A percentile compares a stretch with the other conserved stretches of the same genome.
These are phyloP conservation scores for Drosophila nikananu DNA, from an alignment of 1,140 invertebrate genomes.

Conservation along the genomic window DNA sequence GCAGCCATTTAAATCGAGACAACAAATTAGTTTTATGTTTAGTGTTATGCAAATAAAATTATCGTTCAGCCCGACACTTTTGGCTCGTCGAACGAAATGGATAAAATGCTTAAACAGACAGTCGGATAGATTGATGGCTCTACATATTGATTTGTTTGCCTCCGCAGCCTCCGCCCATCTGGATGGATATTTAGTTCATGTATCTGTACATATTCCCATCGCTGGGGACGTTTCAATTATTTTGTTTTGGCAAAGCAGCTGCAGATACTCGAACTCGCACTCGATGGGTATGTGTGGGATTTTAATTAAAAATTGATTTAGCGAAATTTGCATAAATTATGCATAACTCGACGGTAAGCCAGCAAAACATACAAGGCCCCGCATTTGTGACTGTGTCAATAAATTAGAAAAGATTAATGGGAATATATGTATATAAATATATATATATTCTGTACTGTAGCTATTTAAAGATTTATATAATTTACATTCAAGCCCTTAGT, in stretches of 20 bases:
- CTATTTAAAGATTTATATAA: constrained; percentile 67
- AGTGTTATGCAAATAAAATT: constrained; percentile 70
- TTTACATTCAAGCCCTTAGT: constrained; percentile 4
- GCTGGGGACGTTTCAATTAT: constrained; percentile 48
- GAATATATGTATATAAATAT: constrained; percentile 55
- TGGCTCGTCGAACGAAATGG: constrained; percentile 41
- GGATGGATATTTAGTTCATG: not conserved
- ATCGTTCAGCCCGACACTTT: constrained; percentile 58
- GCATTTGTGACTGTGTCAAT: constrained; percentile 65
- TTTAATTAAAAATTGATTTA: constrained; percentile 84
- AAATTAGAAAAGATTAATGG: constrained; percentile 82
- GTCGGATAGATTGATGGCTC: constrained; percentile 47
- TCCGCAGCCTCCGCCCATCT: constrained; percentile 16
- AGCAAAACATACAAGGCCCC: constrained; percentile 32
- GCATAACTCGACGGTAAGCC: constrained; percentile 74
- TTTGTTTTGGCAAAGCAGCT: constrained; percentile 46
- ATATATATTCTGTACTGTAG: constrained; percentile 14
- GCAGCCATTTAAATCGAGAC: constrained; percentile 38
- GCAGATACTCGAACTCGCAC: constrained; percentile 8
- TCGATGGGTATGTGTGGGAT: constrained; percentile 45
- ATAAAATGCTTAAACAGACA: constrained; percentile 46
- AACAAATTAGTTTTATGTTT: constrained; percentile 67
- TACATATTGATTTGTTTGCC: constrained; percentile 76
- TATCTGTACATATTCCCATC: constrained; percentile 19
- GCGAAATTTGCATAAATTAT: constrained; percentile 83